Percentiles rank a stretch among this genome's conserved stretches.
Conservation (phyloP, 2,888 invertebrate species). For the Lochmaea capreae region DNA sequence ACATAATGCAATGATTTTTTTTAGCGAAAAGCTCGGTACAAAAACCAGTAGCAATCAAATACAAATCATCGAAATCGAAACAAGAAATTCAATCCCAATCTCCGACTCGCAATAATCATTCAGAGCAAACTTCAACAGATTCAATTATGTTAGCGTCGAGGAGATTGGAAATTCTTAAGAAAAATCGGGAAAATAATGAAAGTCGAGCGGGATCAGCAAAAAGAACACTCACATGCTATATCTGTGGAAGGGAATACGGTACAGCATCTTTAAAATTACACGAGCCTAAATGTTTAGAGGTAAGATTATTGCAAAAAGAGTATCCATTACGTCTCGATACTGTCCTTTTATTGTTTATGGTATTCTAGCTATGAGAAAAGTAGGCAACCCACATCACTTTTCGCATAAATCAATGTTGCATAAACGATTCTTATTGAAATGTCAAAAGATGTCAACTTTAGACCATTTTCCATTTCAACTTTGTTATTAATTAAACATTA, state of each 20-base stretch:
- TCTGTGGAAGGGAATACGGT: constrained; percentile 76
- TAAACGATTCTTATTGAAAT: too few relatives aligned
- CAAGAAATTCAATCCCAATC: constrained; percentile 38
- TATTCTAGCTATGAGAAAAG: too few relatives aligned
- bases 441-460: too few relatives aligned
- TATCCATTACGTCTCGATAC: too few relatives aligned
- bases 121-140: constrained; percentile 37
- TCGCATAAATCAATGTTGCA: too few relatives aligned
- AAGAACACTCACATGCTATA: constrained; percentile 70
- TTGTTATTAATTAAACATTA: too few relatives aligned
- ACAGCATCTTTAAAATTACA: constrained; percentile 74
- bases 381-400: too few relatives aligned
- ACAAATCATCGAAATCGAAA: constrained; percentile 52
- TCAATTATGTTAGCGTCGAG: constrained; percentile 7
- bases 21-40: constrained; percentile 66
- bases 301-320: too few relatives aligned
- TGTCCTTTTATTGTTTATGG: too few relatives aligned
- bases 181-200: constrained; percentile 14
- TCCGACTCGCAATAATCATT: constrained; percentile 45
- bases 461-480: too few relatives aligned
- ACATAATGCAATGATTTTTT: constrained; percentile 22
- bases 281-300: constrained; percentile 75
- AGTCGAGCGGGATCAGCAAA: constrained; percentile 50
- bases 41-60: constrained; percentile 68
- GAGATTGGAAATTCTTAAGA: constrained; percentile 9